phyloP scores from a whole-genome alignment of 2,888 invertebrate species.

The Mesoligia furuncula region DNA sequence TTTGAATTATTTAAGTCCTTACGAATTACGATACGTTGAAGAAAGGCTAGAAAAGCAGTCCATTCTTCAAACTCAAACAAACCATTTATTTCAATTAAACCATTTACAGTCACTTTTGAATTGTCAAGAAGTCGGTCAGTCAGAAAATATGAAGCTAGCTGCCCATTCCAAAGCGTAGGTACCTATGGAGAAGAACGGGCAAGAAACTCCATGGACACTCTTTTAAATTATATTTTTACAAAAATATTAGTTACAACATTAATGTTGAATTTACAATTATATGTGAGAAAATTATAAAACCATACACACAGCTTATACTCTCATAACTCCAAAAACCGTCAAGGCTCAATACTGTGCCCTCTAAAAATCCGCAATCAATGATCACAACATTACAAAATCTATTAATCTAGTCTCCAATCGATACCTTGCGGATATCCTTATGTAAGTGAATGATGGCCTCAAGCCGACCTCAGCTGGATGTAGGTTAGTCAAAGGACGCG shows the following conservation, averaged over 20 bases:
- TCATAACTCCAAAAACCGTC: neutral
- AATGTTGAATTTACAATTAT: too few species aligned
- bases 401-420: slow-evolving; percentile 17
- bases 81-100: too few species aligned
- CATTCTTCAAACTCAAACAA: too few species aligned
- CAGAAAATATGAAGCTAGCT: too few species aligned
- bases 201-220: too few species aligned
- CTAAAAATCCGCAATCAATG: neutral
- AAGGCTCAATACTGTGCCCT: slow-evolving; percentile 13
- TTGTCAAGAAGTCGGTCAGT: too few species aligned
- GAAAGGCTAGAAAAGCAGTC: neutral
- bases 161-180: too few species aligned
- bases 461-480: slow-evolving; percentile 65
- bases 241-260: too few species aligned
- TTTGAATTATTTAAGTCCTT: neutral
- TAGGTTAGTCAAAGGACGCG: slow-evolving; percentile 77
- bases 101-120: too few species aligned
- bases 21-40: neutral
- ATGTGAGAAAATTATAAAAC: neutral
- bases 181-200: too few species aligned
- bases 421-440: slow-evolving; percentile 51
- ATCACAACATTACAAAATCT: neutral
- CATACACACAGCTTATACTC: neutral
- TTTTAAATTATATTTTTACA: too few species aligned
- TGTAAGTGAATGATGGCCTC: slow-evolving; percentile 61